A percentile compares a stretch with the other conserved stretches of the same genome.
Evolutionary conservation across 37 sponge, comb jelly and placozoan species (phyloP).

Genomic region (Cliona cf. orientalis): DNA sequence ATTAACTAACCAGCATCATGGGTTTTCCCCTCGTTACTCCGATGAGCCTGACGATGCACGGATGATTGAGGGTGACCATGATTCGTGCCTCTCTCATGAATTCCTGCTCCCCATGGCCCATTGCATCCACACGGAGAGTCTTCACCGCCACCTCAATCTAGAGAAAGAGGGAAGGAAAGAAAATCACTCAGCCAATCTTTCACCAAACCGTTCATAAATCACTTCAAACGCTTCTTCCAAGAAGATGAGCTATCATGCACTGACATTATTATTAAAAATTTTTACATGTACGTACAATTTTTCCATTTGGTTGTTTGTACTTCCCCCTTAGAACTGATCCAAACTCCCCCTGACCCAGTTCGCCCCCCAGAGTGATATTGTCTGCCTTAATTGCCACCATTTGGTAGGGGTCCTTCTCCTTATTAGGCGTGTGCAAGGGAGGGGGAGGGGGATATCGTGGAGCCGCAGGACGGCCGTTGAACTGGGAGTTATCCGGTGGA

Average conservation of each 20-base stretch:
- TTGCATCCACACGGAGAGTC: conserved; percentile 82
- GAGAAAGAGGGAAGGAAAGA: background rate
- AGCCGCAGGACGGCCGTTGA: background rate
- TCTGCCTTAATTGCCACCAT: conserved; percentile 56
- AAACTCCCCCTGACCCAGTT: conserved; percentile 92
- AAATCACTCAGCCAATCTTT: background rate
- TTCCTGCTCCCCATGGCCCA: conserved; percentile 86
- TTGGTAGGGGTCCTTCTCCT: conserved; percentile 19
- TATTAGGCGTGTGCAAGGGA: background rate
- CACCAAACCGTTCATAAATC: background rate
- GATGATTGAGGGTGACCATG: conserved; percentile 88
- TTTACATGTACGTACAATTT: conserved; percentile 9
- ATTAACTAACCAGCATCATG: conserved; percentile 78
- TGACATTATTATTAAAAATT: background rate
- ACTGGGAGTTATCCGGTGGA: background rate
- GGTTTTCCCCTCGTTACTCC: conserved; percentile 80
- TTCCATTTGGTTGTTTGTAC: conserved; percentile 52
- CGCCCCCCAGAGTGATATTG: conserved; percentile 38
- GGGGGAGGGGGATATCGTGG: conserved; percentile 23
- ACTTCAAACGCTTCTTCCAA: too few relatives aligned
- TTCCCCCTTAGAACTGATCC: conserved; percentile 84
- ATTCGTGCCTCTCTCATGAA: conserved; percentile 93
- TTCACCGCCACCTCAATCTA: conserved; percentile 91
- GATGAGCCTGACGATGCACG: conserved; percentile 91
- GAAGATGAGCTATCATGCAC: background rate